A percentile compares a stretch with the other conserved stretches of the same genome.
Conservation (phyloP, 1,140 invertebrate species). For the Cotesia glomerata region DNA sequence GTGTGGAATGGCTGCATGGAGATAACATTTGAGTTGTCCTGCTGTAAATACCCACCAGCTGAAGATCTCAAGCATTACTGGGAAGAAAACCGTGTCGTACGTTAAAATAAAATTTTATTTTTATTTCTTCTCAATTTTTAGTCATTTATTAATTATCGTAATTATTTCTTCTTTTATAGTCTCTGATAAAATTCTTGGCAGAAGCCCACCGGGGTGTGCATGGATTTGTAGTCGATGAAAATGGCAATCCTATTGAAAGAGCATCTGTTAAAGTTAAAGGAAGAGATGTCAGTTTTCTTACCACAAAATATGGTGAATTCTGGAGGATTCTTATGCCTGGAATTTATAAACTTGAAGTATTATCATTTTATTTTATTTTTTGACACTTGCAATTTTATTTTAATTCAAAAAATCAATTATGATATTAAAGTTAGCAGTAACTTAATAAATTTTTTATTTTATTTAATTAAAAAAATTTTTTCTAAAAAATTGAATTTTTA, state of each 20-base stretch:
- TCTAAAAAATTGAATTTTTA: too few species aligned
- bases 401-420: too few species aligned
- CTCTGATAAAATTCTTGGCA: constrained; percentile 84
- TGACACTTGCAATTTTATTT: too few species aligned
- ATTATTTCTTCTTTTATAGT: constrained; percentile 55
- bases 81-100: constrained; percentile 90
- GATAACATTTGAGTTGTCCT: constrained; percentile 95
- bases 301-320: constrained; percentile 92
- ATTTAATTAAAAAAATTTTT: too few species aligned
- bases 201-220: constrained; percentile 86
- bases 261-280: constrained; percentile 84
- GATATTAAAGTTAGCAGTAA: too few species aligned
- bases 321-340: constrained; percentile 88
- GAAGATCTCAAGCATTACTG: constrained; percentile 89
- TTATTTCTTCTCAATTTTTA: constrained; percentile 37
- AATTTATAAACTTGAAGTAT: constrained; percentile 82
- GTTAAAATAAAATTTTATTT: constrained; percentile 35
- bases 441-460: too few species aligned
- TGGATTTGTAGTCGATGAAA: constrained; percentile 84
- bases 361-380: constrained; percentile 14
- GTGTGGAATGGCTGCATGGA: constrained; percentile 98
- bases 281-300: constrained; percentile 85
- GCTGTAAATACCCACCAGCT: constrained; percentile 92
- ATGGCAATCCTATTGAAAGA: constrained; percentile 81
- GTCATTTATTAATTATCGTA: too few species aligned